phyloP scores from a whole-genome alignment of 1,140 invertebrate genomes.

The Listronotus bonariensis region DNA sequence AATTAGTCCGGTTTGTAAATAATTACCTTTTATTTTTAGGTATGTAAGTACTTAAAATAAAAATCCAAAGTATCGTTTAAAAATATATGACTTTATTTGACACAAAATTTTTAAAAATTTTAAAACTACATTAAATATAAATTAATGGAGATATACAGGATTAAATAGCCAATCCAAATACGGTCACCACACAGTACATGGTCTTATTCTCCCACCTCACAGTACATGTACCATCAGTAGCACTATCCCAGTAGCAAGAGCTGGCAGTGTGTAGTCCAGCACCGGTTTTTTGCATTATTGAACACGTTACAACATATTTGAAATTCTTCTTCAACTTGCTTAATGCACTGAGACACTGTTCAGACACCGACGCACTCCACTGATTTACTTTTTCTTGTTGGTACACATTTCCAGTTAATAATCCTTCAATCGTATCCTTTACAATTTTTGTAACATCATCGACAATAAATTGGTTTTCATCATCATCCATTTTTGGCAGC shows the following conservation, averaged over 20 bases:
- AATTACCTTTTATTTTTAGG: no score
- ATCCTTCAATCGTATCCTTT: slow-evolving; percentile 93
- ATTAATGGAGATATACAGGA: background rate
- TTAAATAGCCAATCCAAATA: slow-evolving; percentile 54
- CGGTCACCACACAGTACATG: slow-evolving; percentile 89
- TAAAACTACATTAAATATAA: no score
- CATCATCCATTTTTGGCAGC: slow-evolving; percentile 42
- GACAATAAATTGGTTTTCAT: slow-evolving; percentile 52
- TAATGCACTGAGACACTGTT: slow-evolving; percentile 86
- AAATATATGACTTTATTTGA: no score
- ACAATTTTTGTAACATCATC: slow-evolving; percentile 94
- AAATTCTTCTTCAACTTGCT: slow-evolving; percentile 96
- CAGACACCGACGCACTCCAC: slow-evolving; percentile 94
- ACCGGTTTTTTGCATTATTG: slow-evolving; percentile 98
- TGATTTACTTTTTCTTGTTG: slow-evolving; percentile 95
- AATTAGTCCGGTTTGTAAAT: no score
- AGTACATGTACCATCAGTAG: slow-evolving; percentile 94
- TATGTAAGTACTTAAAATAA: no score
- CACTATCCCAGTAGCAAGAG: slow-evolving; percentile 96
- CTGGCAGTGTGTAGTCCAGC: slow-evolving; percentile 96
- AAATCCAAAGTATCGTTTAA: no score
- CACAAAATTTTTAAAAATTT: no score
- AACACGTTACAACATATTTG: slow-evolving; percentile 87
- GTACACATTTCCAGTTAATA: slow-evolving; percentile 92
- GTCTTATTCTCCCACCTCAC: slow-evolving; percentile 99